Evolutionary conservation across 2,888 invertebrate species (phyloP), one percentile per base, ranked within the genome.

Genomic region (Tricholauxania praeusta): DNA sequence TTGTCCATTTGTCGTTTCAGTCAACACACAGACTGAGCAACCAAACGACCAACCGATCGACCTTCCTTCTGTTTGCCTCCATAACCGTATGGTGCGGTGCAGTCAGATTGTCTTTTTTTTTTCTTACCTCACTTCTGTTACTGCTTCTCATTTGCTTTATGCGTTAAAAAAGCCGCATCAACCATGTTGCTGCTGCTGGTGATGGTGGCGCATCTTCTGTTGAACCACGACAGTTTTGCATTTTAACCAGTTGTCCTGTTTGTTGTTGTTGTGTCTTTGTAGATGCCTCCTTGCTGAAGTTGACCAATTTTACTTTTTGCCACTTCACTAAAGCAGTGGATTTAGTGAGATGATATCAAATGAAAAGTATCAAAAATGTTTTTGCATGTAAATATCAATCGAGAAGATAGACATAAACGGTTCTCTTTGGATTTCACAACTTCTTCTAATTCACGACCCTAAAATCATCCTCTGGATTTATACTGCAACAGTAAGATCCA

Each of bases 241-340:
- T 70, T 49, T 39, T 63, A 22, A 70, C 53, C 52, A 53, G 17
- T 19, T 53, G 10, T 53, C 53, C n/a, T n/a, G n/a, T 12, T 60
- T 32, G 22, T 14, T 60, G 12, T 60, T 68, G 32, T 59, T 59
- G 48, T 32, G 3, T 39, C 14, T 12, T 62, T 28, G 17, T 62
- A 62, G 39, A 49, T 69, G 12, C 39, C 39, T 39, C 28, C 19
- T 64, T 47, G 68, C 62, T 28, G 47, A 17, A 22, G 69, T 62
- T 70, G 70, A 62, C 62, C 70, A 70, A 70, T n/a, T 70, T 63
- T 17, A 63, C 53, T 70, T 62, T 70, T 62, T 70, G 62, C 70
- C 70, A 70, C 53, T 53, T 63, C 47, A 70, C 52, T 49, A 39
- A 52, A 63, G 19, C 51, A 10, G 19, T 17, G n/a, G n/a, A 28